phyloP scores from a whole-genome alignment of 2,888 invertebrate genomes.

The Argynnis bischoffii region DNA sequence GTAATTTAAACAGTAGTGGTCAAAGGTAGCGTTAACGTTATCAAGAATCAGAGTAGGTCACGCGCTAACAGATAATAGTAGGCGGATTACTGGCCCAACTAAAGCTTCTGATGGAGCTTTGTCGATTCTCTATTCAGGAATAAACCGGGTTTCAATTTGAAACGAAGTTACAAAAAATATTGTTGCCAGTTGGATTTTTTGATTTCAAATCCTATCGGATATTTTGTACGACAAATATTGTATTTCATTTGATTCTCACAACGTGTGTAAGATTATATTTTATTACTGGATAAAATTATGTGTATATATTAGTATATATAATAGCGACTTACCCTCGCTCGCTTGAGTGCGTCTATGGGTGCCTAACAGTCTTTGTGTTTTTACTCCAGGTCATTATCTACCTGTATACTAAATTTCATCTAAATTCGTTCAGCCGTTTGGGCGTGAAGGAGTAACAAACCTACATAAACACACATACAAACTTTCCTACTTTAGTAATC shows the following conservation, averaged over 20 bases:
- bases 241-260: not conserved
- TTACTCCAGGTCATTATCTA: too few relatives aligned
- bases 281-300: too few relatives aligned
- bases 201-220: not conserved
- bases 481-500: too few relatives aligned
- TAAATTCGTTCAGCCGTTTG: too few relatives aligned
- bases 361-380: too few relatives aligned
- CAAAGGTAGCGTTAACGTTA: slow-evolving; percentile 6
- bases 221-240: not conserved
- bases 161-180: slow-evolving; percentile 15
- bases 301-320: too few relatives aligned
- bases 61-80: slow-evolving; percentile 21
- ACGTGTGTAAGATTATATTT: not conserved
- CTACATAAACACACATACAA: too few relatives aligned
- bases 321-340: too few relatives aligned
- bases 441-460: too few relatives aligned
- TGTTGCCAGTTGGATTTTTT: not conserved
- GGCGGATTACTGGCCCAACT: slow-evolving; percentile 26
- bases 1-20: slow-evolving; percentile 5
- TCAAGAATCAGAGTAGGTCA: slow-evolving; percentile 25
- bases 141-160: slow-evolving; percentile 15
- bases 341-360: too few relatives aligned
- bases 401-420: too few relatives aligned
- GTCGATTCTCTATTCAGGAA: slow-evolving; percentile 20
- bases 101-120: slow-evolving; percentile 25